A percentile compares a stretch with the other conserved stretches of the same genome.
phyloP scores from a whole-genome alignment of 2,888 invertebrate species.

The Monoplex corrugatus region DNA sequence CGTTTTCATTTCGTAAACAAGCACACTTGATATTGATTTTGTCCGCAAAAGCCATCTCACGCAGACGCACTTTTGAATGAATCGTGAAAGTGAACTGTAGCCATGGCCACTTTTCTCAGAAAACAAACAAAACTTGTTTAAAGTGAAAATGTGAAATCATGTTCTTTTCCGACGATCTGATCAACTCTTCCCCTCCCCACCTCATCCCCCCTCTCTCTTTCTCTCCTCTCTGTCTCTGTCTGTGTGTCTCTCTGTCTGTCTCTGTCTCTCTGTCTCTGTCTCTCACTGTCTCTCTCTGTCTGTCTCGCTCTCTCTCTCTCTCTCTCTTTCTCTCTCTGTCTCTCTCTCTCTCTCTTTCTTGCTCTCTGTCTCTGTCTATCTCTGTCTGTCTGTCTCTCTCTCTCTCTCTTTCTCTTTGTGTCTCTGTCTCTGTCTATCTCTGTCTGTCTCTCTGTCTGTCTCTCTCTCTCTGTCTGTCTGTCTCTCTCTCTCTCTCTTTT shows the following conservation, averaged over 20 bases:
- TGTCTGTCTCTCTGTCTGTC: neutral
- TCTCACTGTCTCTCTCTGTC: neutral
- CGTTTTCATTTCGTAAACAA: too few species aligned
- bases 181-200: too few species aligned
- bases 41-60: too few species aligned
- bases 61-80: too few species aligned
- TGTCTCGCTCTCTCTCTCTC: neutral
- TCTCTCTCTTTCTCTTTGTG: neutral
- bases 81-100: too few species aligned
- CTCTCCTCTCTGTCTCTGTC: neutral
- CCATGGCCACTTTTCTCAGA: too few species aligned
- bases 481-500: constrained; percentile 36
- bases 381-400: neutral
- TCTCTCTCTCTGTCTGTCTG: neutral
- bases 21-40: too few species aligned
- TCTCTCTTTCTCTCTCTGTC: neutral
- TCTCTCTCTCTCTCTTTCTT: neutral
- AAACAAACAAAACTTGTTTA: too few species aligned
- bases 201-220: too few species aligned
- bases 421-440: neutral
- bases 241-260: neutral
- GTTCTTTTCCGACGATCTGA: too few species aligned
- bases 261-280: neutral
- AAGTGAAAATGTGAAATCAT: too few species aligned
- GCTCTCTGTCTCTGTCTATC: neutral